These are phyloP conservation scores for Drosophila nr. fundita DNA, from an alignment of 2,888 invertebrate species.

Conservation along the genomic window DNA sequence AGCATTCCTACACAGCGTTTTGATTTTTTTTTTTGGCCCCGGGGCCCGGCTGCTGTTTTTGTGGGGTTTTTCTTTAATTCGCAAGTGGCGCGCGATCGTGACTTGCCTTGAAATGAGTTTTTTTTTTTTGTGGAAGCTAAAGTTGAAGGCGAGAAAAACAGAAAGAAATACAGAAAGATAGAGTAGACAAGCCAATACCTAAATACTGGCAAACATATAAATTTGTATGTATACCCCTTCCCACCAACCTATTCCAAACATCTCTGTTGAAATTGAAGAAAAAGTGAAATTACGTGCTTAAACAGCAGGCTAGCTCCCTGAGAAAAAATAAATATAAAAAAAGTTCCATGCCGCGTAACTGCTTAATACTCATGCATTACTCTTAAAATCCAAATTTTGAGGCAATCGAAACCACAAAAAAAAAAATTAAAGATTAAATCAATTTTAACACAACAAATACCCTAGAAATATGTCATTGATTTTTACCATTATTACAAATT, in stretches of 20 bases:
- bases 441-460: neutral
- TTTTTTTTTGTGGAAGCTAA: constrained; percentile 34
- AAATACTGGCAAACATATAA: neutral
- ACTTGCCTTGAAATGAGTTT: constrained; percentile 71
- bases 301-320: neutral
- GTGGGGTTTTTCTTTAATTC: constrained; percentile 69
- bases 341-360: constrained; percentile 25
- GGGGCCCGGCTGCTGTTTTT: constrained; percentile 36
- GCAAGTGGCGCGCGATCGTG: constrained; percentile 71
- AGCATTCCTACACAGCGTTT: neutral
- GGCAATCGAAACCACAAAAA: constrained; percentile 25
- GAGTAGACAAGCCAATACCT: neutral
- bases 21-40: constrained; percentile 30
- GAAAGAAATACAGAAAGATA: constrained; percentile 1
- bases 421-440: neutral
- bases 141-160: constrained; percentile 30
- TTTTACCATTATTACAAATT: neutral
- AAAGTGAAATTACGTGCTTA: constrained; percentile 46
- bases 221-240: neutral
- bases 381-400: constrained; percentile 6
- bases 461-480: neutral
- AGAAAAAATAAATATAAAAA: neutral
- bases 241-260: constrained; percentile 4
- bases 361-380: constrained; percentile 21
- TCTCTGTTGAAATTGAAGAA: constrained; percentile 29